A percentile compares a stretch with the other conserved stretches of the same genome.
Evolutionary conservation across 2,797 vertebrate species (phyloP).

Genomic region (Leptoclinus maculatus): DNA sequence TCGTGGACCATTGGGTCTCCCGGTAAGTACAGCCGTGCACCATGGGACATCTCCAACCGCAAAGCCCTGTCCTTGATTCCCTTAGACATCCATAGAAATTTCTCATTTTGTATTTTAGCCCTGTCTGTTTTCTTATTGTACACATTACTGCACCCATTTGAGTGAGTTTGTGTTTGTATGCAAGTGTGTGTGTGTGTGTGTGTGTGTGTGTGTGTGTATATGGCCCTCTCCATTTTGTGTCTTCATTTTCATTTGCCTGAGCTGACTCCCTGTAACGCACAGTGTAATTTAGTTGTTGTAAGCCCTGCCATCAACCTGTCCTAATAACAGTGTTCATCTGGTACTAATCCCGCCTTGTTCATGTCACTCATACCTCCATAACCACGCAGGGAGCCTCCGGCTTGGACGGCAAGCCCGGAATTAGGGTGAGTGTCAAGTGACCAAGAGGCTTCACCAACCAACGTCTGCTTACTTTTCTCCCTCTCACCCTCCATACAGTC

Average conservation of each 20-base stretch:
- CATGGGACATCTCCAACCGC: constrained; percentile 19
- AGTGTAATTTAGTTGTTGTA: constrained; percentile 72
- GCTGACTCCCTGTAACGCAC: constrained; percentile 67
- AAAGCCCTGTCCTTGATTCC: constrained; percentile 10
- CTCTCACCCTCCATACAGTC: constrained; percentile 43
- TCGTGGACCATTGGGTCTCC: constrained; percentile 98
- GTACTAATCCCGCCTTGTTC: constrained; percentile 97
- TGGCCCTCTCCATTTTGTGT: constrained; percentile 53
- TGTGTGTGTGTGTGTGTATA: constrained; percentile 18
- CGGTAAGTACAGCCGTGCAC: constrained; percentile 90
- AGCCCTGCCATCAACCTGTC: constrained; percentile 81
- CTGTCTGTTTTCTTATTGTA: constrained; percentile 3
- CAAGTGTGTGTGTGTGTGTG: background rate
- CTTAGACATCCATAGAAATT: constrained; percentile 10
- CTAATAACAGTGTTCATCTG: constrained; percentile 86
- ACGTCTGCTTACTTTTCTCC: constrained; percentile 45
- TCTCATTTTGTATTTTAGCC: constrained; percentile 14
- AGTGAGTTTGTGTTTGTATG: constrained; percentile 5
- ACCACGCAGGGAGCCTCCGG: constrained; percentile 98
- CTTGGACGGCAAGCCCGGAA: constrained; percentile 99
- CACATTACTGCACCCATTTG: constrained; percentile 13
- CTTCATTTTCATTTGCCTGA: constrained; percentile 65
- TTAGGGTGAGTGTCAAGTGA: constrained; percentile 94
- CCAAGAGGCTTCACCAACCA: constrained; percentile 81
- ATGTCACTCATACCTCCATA: constrained; percentile 96